Evolutionary conservation across 2,797 vertebrate species (phyloP), one percentile per base, ranked within the genome.

Genomic region (Linurgus olivaceus): DNA sequence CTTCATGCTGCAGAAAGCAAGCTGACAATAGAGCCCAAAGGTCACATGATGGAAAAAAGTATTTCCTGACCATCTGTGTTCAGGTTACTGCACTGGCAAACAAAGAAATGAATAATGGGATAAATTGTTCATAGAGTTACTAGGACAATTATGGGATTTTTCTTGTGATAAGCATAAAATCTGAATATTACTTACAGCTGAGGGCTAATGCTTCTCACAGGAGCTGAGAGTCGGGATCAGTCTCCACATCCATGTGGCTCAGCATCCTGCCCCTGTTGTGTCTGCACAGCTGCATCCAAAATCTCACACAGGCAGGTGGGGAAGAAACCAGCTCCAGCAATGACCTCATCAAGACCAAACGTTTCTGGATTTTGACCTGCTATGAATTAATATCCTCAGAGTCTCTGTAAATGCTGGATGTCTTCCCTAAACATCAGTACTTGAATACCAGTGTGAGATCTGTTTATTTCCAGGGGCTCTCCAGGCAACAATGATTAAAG

Each of bases 271-370:
- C 29, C 18, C 8, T 1, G 3, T 47, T 4, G 0, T 33, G 42
- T 61, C 84, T 55, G 75, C 62, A 68, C 86, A 87, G 63, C 89
- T 92, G 91, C 84, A 82, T 82, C 71, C 20, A 12, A 89, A 93
- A 79, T 25, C 57, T 70, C 67, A 73, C 38, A 35, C 12, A 16
- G n/a, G 47, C 77, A 76, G 44, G 31, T 29, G 25, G 63, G 55
- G 71, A 55, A 66, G 31, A 70, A 94, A 85, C 28, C 48, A 75
- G 3, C 37, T 86, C 67, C 67, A 85, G 48, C 44, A 28, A 17
- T 92, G 84, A 73, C 51, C 74, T 94, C 81, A 81, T 17, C 18
- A 19, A 19, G 29, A 67, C 24, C 24, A 61, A 59, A 44, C 25
- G 63, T 70, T 23, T 52, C 73, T 88, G 50, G 6, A 4, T 80